phyloP scores from a whole-genome alignment of 1,140 invertebrate species.

The Theocolax elegans region DNA sequence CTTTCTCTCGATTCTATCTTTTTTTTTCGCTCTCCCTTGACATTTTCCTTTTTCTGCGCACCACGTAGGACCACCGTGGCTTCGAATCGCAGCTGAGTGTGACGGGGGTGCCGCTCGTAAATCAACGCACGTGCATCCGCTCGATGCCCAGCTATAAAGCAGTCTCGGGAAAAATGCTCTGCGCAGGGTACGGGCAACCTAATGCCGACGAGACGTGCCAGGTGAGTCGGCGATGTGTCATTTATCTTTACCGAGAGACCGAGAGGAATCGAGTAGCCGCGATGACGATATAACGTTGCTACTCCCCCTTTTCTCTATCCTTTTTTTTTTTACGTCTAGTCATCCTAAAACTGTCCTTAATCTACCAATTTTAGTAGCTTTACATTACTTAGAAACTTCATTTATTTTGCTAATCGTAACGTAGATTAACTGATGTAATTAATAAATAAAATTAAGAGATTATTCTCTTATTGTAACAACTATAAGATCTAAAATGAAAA shows the following conservation, averaged over 20 bases:
- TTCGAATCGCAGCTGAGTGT: slow-evolving; percentile 57
- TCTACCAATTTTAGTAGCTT: too few species aligned
- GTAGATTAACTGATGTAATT: too few species aligned
- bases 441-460: too few species aligned
- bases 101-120: slow-evolving; percentile 56
- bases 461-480: too few species aligned
- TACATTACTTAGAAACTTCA: too few species aligned
- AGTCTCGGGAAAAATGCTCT: slow-evolving; percentile 69
- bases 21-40: neutral
- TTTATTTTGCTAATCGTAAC: too few species aligned
- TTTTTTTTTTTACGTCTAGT: too few species aligned
- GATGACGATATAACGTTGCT: too few species aligned
- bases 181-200: slow-evolving; percentile 70
- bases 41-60: neutral
- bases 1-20: neutral
- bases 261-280: neutral
- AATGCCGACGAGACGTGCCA: slow-evolving; percentile 71
- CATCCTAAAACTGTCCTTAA: too few species aligned
- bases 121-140: slow-evolving; percentile 58
- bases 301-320: too few species aligned
- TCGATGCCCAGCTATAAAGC: slow-evolving; percentile 50
- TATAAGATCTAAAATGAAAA: too few species aligned
- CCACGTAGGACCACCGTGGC: slow-evolving; percentile 39
- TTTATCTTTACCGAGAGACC: slow-evolving; percentile 25
- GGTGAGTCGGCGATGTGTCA: slow-evolving; percentile 43